Percentiles rank a stretch among this genome's conserved stretches.
phyloP scores from a whole-genome alignment of 2,888 invertebrate species.

The Campoplex capitator region DNA sequence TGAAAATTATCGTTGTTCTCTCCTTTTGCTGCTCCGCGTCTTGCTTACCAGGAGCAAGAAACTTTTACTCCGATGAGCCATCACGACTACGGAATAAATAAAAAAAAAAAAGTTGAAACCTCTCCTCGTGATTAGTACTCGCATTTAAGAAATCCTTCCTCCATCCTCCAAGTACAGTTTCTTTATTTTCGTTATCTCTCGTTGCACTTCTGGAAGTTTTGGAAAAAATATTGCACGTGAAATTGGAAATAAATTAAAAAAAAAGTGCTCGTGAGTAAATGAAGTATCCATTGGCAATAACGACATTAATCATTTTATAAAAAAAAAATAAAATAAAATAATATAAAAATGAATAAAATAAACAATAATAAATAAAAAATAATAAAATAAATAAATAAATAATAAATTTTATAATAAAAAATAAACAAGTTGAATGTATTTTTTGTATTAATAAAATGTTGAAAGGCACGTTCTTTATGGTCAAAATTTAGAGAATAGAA shows the following conservation, averaged over 20 bases:
- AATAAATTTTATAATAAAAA: no score
- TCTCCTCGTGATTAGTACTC: conserved; percentile 3
- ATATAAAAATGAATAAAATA: no score
- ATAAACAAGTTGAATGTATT: background rate
- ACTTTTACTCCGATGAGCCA: conserved; percentile 66
- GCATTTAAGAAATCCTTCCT: background rate
- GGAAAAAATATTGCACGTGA: background rate
- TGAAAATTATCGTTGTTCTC: conserved; percentile 55
- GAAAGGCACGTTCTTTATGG: background rate
- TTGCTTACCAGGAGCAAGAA: conserved; percentile 49
- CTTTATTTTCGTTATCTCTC: background rate
- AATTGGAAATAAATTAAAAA: no score
- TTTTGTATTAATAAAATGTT: background rate
- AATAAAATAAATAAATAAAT: no score
- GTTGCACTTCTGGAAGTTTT: background rate
- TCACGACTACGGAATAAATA: conserved; percentile 52
- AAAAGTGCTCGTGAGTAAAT: no score
- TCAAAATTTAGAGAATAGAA: background rate
- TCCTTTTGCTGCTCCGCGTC: conserved; percentile 8
- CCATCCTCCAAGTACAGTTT: background rate
- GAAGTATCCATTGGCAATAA: no score
- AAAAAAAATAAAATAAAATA: no score
- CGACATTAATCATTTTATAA: background rate
- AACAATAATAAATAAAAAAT: no score
- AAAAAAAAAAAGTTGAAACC: conserved; percentile 39